phyloP scores from a whole-genome alignment of 2,888 invertebrate genomes.

The Cryptus armator region DNA sequence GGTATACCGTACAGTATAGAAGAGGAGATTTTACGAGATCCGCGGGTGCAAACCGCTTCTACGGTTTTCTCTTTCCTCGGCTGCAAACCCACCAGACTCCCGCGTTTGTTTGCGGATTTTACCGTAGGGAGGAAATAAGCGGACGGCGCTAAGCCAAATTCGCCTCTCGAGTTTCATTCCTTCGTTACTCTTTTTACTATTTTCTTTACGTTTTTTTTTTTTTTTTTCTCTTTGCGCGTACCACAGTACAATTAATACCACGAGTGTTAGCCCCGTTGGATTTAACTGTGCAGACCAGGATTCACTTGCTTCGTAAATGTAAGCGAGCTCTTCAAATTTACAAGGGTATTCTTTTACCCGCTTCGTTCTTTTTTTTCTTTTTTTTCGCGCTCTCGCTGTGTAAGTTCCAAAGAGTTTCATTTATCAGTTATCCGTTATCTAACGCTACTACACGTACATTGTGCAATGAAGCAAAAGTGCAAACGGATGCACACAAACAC shows the following conservation, averaged over 20 bases:
- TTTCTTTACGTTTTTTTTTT: background rate
- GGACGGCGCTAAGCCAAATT: slow-evolving; percentile 46
- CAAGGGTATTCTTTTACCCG: slow-evolving; percentile 33
- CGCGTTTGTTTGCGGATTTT: slow-evolving; percentile 60
- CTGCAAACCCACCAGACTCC: background rate
- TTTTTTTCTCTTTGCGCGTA: slow-evolving; percentile 28
- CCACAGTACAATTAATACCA: slow-evolving; percentile 63
- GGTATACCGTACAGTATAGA: slow-evolving; percentile 17
- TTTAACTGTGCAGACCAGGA: slow-evolving; percentile 30
- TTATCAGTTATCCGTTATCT: slow-evolving; percentile 53
- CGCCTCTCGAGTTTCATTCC: slow-evolving; percentile 27
- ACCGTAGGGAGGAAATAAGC: slow-evolving; percentile 44
- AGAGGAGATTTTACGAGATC: slow-evolving; percentile 55
- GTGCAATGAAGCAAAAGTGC: background rate
- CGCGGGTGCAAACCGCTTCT: slow-evolving; percentile 24
- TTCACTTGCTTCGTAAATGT: slow-evolving; percentile 28
- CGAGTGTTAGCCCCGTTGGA: slow-evolving; percentile 43
- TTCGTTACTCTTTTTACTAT: slow-evolving; percentile 37
- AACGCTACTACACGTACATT: slow-evolving; percentile 1
- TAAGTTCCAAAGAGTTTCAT: slow-evolving; percentile 8
- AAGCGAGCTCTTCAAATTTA: slow-evolving; percentile 61
- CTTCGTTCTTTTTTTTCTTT: slow-evolving; percentile 2
- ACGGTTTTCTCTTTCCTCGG: slow-evolving; percentile 11
- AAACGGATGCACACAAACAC: background rate
- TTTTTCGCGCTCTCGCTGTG: slow-evolving; percentile 14